These are phyloP conservation scores for Chascanopsetta lugubris DNA, from an alignment of 2,113 vertebrate genomes.

Conservation along the genomic window DNA sequence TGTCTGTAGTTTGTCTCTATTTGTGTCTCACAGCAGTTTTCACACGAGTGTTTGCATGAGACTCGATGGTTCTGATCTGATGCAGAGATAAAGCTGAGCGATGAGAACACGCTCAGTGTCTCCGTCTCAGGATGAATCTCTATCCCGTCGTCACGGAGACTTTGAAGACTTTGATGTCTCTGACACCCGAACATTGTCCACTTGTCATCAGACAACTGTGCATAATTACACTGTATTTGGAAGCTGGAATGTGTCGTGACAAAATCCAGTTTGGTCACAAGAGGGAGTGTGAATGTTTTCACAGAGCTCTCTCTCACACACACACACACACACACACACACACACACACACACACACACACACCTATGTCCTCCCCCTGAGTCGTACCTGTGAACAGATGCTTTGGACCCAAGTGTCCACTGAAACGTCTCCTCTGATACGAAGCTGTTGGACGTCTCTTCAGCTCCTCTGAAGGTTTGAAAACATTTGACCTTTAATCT, in stretches of 20 bases:
- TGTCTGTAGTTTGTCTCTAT: too few relatives aligned
- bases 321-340: background rate
- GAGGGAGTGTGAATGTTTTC: background rate
- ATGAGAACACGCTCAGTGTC: too few relatives aligned
- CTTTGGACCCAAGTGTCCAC: too few relatives aligned
- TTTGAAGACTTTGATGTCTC: background rate
- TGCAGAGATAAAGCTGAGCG: too few relatives aligned
- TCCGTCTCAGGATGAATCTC: background rate
- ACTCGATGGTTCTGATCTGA: too few relatives aligned
- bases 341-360: background rate
- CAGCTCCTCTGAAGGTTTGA: too few relatives aligned
- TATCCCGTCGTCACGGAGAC: too few relatives aligned
- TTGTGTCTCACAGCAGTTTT: background rate
- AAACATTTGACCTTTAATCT: too few relatives aligned
- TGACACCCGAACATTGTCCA: background rate
- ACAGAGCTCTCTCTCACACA: background rate
- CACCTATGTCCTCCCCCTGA: background rate
- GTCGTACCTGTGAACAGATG: too few relatives aligned
- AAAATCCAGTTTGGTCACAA: constrained; percentile 10
- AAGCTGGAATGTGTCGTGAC: constrained; percentile 46
- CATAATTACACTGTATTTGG: constrained; percentile 22
- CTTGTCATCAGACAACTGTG: background rate
- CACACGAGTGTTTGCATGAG: too few relatives aligned
- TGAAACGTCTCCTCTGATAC: too few relatives aligned
- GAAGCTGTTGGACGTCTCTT: too few relatives aligned